Conservation (phyloP, 2,797 vertebrate species). For the Cynopterus sphinx region DNA sequence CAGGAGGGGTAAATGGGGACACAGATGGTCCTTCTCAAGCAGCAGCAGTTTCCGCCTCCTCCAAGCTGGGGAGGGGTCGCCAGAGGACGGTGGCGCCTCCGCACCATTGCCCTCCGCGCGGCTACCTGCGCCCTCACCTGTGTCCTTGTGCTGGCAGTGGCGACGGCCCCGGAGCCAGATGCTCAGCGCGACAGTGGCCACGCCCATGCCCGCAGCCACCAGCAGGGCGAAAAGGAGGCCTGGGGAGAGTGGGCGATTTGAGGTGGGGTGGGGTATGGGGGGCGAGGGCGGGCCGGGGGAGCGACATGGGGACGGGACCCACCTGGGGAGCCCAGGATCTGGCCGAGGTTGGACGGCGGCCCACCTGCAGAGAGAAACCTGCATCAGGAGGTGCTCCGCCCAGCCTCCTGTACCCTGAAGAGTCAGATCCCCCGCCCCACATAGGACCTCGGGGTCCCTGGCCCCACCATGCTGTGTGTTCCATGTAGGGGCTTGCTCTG, state of each 20-base stretch:
- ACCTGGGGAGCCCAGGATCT: not conserved
- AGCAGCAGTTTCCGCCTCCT: not conserved
- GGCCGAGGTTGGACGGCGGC: rapidly evolving
- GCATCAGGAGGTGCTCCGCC: not conserved
- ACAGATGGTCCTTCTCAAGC: rapidly evolving
- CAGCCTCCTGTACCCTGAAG: not conserved
- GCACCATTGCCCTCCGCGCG: not conserved
- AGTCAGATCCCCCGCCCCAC: not conserved
- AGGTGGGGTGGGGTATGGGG: rapidly evolving
- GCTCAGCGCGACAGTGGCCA: rapidly evolving
- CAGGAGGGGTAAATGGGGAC: too few species aligned
- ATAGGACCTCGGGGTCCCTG: not conserved
- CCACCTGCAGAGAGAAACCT: not conserved
- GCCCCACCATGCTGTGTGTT: not conserved
- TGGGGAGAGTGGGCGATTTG: not conserved
- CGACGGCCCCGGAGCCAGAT: not conserved
- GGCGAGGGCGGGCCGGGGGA: too few species aligned
- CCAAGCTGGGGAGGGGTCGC: not conserved
- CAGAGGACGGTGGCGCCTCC: not conserved
- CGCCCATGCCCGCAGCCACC: not conserved
- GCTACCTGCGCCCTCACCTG: not conserved
- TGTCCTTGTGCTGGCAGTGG: not conserved
- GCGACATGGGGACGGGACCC: not conserved
- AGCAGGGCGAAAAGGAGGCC: not conserved
- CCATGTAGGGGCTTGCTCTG: not conserved